Conservation (phyloP, 2,888 invertebrate genomes). For the Diabrotica balteata region DNA sequence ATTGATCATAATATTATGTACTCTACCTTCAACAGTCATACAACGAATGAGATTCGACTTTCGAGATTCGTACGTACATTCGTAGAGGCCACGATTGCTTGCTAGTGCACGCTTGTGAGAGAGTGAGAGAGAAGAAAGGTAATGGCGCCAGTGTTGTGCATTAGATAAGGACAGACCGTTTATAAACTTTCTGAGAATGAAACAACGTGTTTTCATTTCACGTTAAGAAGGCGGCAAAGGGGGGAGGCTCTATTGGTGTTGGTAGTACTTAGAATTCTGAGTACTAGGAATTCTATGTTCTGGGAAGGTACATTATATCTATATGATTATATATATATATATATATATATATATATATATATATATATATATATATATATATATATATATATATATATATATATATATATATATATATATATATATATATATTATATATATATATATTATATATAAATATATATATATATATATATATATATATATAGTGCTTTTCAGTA, state of each 20-base stretch:
- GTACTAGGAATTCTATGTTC: conserved; percentile 59
- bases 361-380: conserved; percentile 23
- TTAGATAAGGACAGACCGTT: conserved; percentile 15
- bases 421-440: too few species aligned
- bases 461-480: too few species aligned
- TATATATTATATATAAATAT: too few species aligned
- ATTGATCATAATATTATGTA: conserved; percentile 30
- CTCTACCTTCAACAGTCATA: conserved; percentile 28
- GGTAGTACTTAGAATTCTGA: conserved; percentile 37
- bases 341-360: conserved; percentile 16
- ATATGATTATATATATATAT: conserved; percentile 4
- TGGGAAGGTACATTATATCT: conserved; percentile 43
- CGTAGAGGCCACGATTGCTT: conserved; percentile 28
- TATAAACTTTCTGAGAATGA: conserved; percentile 53
- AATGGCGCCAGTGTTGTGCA: conserved; percentile 5
- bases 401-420: too few species aligned
- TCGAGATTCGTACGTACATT: not conserved
- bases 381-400: conserved; percentile 24
- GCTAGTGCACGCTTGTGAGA: conserved; percentile 23
- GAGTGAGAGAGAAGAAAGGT: conserved; percentile 26
- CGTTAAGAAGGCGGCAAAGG: conserved; percentile 49
- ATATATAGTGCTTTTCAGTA: too few species aligned
- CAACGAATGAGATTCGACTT: conserved; percentile 30
- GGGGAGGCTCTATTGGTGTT: conserved; percentile 32
- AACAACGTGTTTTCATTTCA: conserved; percentile 59